These are phyloP conservation scores for Sebastes taczanowskii DNA, from an alignment of 2,797 vertebrate species.

Conservation along the genomic window DNA sequence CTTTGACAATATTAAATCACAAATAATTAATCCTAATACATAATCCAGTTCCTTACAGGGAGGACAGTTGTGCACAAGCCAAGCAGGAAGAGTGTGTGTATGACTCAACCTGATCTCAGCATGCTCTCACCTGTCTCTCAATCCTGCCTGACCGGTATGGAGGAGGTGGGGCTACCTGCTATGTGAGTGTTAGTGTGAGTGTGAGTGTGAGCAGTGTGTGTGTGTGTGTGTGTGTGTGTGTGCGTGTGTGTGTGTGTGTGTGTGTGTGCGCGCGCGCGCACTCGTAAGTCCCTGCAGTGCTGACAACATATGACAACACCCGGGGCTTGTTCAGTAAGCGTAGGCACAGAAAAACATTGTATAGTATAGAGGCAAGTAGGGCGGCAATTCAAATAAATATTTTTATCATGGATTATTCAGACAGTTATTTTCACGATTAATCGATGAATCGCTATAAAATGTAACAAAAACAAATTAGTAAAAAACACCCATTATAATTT, in stretches of 20 bases:
- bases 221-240: not conserved
- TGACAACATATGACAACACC: slow-evolving; percentile 23
- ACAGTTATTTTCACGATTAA: not conserved
- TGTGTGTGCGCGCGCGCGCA: not conserved
- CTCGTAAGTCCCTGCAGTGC: not conserved
- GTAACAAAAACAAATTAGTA: not conserved
- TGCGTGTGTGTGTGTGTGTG: not conserved
- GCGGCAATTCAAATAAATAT: not conserved
- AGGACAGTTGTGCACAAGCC: slow-evolving; percentile 20
- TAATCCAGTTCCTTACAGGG: slow-evolving; percentile 31
- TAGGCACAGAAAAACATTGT: not conserved
- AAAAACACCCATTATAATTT: not conserved
- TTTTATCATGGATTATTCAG: not conserved
- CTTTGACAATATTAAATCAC: not conserved
- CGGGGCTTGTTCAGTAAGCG: not conserved
- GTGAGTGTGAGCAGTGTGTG: not conserved
- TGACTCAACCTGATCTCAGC: slow-evolving; percentile 56
- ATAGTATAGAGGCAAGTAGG: not conserved
- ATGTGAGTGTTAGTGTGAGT: not conserved
- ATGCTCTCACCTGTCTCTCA: slow-evolving; percentile 77
- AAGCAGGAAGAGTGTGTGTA: slow-evolving; percentile 37
- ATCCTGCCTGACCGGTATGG: slow-evolving; percentile 81
- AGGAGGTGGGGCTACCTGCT: slow-evolving; percentile 62
- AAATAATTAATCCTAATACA: not conserved
- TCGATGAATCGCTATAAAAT: not conserved